Base-by-base conservation (phyloP, 2,113 vertebrate species). In the Phrynocephalus versicolor region DNA sequence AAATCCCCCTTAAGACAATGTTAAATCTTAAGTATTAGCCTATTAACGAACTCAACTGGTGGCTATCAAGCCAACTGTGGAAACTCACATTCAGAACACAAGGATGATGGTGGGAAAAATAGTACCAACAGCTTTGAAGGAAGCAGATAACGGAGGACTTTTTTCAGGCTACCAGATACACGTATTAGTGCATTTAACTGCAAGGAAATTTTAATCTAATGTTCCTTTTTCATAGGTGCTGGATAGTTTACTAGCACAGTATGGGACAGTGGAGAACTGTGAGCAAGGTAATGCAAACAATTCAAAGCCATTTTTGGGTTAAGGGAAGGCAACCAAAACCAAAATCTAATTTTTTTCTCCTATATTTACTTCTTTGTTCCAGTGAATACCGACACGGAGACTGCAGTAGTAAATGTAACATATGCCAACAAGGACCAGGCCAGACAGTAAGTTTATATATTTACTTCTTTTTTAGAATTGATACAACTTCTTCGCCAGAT, bases 381-480 rank as follows among this genome's bases (percentile, higher is more conserved):
- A 99, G 99, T 99, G 94, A 99, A 99, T 96, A 99, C 99, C 89
- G 99, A 99, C 90, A 99, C 97, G 1, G 98, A 99, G 95, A 99
- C 98, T 76, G 99, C 99, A 79, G 98, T 99, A 60, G 98, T 99
- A 94, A 99, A 99, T 90, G 99, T 99, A 93, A 98, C 98, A 84
- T 99, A 99, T 62, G 97, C 94, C 93, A 97, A 97, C 93, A 99
- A 98, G 96, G 98, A 99, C 92, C 98, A 99, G 94, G 98, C 98
- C 89, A 97, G 98, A 95, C 97, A 98, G 98, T 99, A 95, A 99
- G 98, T 97, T n/a, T n/a, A 85, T 19, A n/a, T 25, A 83, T 81
- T 80, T 77, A 71, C 41, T 81, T 83, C 79, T 18, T 81, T 89
- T 2, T 33, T 88, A 55, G 76, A 0, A 0, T 9, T 25, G 78